Conservation (phyloP, 1,140 invertebrate genomes). For the Papilio xuthus region DNA sequence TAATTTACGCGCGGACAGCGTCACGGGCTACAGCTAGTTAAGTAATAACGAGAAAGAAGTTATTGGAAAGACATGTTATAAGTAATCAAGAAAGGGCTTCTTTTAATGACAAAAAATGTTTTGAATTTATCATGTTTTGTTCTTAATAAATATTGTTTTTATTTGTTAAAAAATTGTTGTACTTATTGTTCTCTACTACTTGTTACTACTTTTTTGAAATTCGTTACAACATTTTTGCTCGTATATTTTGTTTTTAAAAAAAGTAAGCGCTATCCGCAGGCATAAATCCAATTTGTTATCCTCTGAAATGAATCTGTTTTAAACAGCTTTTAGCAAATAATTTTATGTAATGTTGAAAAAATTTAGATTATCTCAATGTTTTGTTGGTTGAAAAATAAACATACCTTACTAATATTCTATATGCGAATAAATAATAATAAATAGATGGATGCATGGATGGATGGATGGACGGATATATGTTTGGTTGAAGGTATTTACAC, state of each 20-base stretch:
- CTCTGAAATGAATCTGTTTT: constrained; percentile 18
- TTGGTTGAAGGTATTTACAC: not conserved
- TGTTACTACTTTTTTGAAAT: not conserved
- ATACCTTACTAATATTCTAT: not conserved
- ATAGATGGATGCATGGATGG: no score
- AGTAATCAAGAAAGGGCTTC: no score
- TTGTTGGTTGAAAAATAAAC: not conserved
- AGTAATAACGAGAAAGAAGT: no score
- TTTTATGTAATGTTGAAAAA: not conserved
- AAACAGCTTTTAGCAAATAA: constrained; percentile 21
- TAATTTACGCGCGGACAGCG: no score
- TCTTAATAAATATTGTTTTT: no score
- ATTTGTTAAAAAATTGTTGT: not conserved
- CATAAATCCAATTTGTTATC: constrained; percentile 20
- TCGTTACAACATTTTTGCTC: not conserved
- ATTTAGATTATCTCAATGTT: not conserved
- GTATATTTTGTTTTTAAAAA: not conserved
- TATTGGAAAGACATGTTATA: no score
- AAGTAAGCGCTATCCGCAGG: constrained; percentile 8
- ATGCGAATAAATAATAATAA: no score
- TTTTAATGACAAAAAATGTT: no score
- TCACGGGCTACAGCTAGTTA: no score
- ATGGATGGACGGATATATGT: no score
- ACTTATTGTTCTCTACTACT: not conserved
- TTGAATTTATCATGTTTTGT: no score